Base-by-base conservation (phyloP, 2,888 invertebrate species). In the Dimorphilus gyrociliatus region DNA sequence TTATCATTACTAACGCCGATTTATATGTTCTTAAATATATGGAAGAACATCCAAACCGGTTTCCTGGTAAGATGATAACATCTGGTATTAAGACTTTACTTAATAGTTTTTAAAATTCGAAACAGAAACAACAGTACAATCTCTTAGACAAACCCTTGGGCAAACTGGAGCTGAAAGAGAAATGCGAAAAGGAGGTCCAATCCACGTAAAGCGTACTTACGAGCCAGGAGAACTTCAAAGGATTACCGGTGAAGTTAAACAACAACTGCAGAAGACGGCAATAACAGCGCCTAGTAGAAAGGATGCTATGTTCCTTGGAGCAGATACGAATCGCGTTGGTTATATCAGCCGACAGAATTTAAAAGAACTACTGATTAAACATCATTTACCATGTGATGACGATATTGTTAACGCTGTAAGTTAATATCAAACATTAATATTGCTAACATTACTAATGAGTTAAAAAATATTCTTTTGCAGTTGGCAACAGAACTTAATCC, bases 1-100 rank as follows among this genome's bases (percentile, higher is more conserved):
- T 85, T 58, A 65, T 71, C 42, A 75, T 85, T 41, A 73, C 69
- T 19, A 78, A 77, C 2, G 82, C 84, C 2, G 88, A 90, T 55
- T 78, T 81, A 50, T 88, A 71, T 51, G 81, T 82, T 0, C 62
- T 85, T 29, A 70, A 76, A 25, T 86, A 58, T 42, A 60, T 64
- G 53, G 54, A 62, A 36, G 49, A 54, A n/a, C 52, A 64, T 38
- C 42, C 42, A 6, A 35, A 47, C 23, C 51, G 61, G 34, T 64
- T 62, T 42, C 48, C 59, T 42, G 46, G 61, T 61, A 46, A 23
- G 27, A n/a, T 33, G 8, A 31, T 21, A n/a, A 10, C 21, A 21
- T 10, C n/a, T 10, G 8, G 21, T 21, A 21, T n/a, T n/a, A n/a
- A n/a, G n/a, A n/a, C n/a, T n/a, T n/a, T n/a, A n/a, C n/a, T n/a